Percentiles rank a stretch among this genome's conserved stretches.
These are phyloP conservation scores for Orgyia antiqua DNA, from an alignment of 2,888 invertebrate genomes.

Conservation along the genomic window DNA sequence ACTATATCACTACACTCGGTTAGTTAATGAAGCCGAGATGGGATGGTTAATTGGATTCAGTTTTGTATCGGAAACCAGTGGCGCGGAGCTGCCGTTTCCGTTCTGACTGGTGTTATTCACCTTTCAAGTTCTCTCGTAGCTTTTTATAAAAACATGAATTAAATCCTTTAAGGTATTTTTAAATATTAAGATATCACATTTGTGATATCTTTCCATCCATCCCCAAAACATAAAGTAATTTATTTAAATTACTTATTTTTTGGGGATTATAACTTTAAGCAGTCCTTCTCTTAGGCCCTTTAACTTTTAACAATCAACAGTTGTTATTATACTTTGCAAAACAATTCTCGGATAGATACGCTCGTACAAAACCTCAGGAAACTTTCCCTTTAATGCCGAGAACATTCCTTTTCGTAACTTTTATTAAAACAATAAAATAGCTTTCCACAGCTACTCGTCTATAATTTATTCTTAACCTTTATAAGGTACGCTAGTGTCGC, in stretches of 20 bases:
- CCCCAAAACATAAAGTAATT: too few species aligned
- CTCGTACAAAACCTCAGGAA: conserved; percentile 27
- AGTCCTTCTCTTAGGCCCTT: too few species aligned
- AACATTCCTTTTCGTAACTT: conserved; percentile 35
- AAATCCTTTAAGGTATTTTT: too few species aligned
- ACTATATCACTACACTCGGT: conserved; percentile 34
- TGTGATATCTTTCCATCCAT: background rate
- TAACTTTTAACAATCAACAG: conserved; percentile 18
- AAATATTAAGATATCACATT: background rate
- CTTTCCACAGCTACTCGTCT: conserved; percentile 25
- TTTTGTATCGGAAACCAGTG: conserved; percentile 57
- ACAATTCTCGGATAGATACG: conserved; percentile 33
- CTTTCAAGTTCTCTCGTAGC: conserved; percentile 38
- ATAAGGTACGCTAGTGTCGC: conserved; percentile 49
- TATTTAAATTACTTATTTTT: too few species aligned
- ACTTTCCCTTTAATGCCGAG: conserved; percentile 24
- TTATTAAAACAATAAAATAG: conserved; percentile 45
- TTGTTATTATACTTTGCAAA: conserved; percentile 24
- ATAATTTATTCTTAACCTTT: conserved; percentile 39
- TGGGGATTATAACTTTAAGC: too few species aligned
- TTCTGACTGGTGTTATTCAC: conserved; percentile 43
- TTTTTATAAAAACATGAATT: too few species aligned
- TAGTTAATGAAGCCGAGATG: conserved; percentile 43
- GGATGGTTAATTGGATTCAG: conserved; percentile 67
- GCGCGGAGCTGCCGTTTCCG: conserved; percentile 40